Evolutionary conservation across 2,113 vertebrate species (phyloP), one percentile per base, ranked within the genome.

Genomic region (Astur gentilis): DNA sequence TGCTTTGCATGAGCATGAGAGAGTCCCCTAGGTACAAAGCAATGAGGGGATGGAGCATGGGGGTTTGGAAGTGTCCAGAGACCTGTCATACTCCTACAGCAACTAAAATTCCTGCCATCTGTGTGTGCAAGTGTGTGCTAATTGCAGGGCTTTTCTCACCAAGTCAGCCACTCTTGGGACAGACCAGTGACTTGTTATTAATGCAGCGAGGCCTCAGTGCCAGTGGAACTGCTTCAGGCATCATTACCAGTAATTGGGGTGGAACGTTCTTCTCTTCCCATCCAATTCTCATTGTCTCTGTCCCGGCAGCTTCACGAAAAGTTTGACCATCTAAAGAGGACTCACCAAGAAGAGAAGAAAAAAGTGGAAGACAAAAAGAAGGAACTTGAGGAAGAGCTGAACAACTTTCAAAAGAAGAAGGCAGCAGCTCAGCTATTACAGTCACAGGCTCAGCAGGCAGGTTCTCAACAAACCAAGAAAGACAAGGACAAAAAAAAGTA

Each of bases 401-500:
- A 77, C 95, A 98, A 92, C 71, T 99, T 99, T 83, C 98, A 98
- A 42, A 99, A 99, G 97, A 98, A 98, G 95, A 98, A 99, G 66
- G 97, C 98, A 6, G 98, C 98, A 2, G 98, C 98, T 57, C 98
- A 99, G 95, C 90, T 98, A 26, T 97, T 98, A 17, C 98, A 98
- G 91, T 98, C 98, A 25, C 98, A 99, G 97, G 98, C 98, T 70
- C 98, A 98, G 96, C 98, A 98, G 96, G 98, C 98, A 75, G 98
- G 98, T 80, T 98, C 98, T 92, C 98, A 98, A 93, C 98, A 98
- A 89, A 99, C 98, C 97, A 99, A 99, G 98, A 99, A 98, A 96
- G 98, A 99, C 98, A 99, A 99, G 94, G 98, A 99, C 98, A 99
- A 99, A 98, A 99, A 98, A 98, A 98, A 99, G 98, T 99, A 98